Evolutionary conservation across 2,113 vertebrate species (phyloP).

Genomic region (Syngnathus floridae): DNA sequence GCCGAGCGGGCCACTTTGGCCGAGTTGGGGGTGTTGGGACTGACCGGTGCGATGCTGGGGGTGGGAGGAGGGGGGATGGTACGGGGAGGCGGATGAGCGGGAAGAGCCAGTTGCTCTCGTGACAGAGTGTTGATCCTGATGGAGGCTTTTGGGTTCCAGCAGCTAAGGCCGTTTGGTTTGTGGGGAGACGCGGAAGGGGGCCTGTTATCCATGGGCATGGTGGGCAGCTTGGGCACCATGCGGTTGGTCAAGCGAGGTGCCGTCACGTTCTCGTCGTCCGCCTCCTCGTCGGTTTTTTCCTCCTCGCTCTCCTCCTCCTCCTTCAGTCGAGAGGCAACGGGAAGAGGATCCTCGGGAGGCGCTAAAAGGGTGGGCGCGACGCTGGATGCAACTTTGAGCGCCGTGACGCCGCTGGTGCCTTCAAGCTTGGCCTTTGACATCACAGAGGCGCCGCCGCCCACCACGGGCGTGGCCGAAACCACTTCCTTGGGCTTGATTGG

Average conservation of each 20-base stretch:
- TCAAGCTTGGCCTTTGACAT: conserved; percentile 70
- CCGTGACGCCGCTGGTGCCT: conserved; percentile 57
- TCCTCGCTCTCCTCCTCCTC: conserved; percentile 59
- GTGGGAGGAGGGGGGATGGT: conserved; percentile 55
- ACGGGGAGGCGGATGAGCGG: conserved; percentile 47
- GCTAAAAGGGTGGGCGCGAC: conserved; percentile 40
- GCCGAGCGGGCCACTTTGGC: conserved; percentile 47
- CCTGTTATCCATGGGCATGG: conserved; percentile 63
- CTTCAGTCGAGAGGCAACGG: conserved; percentile 48
- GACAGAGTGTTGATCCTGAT: conserved; percentile 75
- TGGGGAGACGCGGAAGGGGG: conserved; percentile 50
- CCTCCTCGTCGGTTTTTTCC: conserved; percentile 65
- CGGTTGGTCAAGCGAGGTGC: conserved; percentile 50
- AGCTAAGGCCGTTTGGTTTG: conserved; percentile 71
- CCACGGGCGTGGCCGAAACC: conserved; percentile 29
- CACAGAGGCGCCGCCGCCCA: conserved; percentile 47
- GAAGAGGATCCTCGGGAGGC: conserved; percentile 54
- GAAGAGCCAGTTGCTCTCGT: conserved; percentile 70
- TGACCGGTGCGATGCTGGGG: conserved; percentile 56
- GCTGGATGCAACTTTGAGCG: conserved; percentile 68
- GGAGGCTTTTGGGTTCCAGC: conserved; percentile 67
- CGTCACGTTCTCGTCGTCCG: conserved; percentile 42
- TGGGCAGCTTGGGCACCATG: conserved; percentile 67
- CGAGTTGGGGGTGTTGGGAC: conserved; percentile 48
- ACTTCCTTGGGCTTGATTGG: conserved; percentile 65